Evolutionary conservation across 2,113 vertebrate species (phyloP).

Genomic region (Ursus arctos): DNA sequence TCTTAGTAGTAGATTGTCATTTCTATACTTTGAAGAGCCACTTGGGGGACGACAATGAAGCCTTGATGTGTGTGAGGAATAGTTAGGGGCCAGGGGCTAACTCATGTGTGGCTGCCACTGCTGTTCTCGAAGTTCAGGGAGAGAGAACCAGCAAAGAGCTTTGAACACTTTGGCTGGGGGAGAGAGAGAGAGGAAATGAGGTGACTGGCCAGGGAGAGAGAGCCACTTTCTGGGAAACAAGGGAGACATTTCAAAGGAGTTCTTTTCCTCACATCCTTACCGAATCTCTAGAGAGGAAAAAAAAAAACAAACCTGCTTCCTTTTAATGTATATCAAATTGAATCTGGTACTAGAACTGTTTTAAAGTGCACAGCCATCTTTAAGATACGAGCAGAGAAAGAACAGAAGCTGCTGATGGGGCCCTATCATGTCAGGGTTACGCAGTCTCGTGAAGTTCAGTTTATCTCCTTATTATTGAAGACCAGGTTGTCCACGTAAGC

Average conservation of each 20-base stretch:
- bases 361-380: slow-evolving; percentile 40
- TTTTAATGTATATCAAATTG: not conserved
- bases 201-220: not conserved
- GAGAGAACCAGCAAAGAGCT: not conserved
- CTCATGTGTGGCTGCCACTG: not conserved
- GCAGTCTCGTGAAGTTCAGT: not conserved
- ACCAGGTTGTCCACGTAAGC: not conserved
- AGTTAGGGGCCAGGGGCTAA: fast-evolving
- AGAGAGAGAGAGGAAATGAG: not conserved
- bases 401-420: not conserved
- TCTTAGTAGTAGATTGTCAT: not conserved
- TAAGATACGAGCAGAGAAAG: not conserved
- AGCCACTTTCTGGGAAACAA: not conserved
- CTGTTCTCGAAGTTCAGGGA: not conserved
- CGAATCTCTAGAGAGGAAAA: not conserved
- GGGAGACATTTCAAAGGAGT: not conserved
- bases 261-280: not conserved
- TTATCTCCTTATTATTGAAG: not conserved
- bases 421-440: not conserved
- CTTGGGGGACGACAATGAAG: not conserved
- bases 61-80: not conserved
- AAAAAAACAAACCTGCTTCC: not conserved
- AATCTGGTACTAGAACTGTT: not conserved
- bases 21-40: not conserved
- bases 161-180: not conserved